Evolutionary conservation across 2,888 invertebrate genomes (phyloP), one percentile per base, ranked within the genome.

Genomic region (Dascillus cervinus): DNA sequence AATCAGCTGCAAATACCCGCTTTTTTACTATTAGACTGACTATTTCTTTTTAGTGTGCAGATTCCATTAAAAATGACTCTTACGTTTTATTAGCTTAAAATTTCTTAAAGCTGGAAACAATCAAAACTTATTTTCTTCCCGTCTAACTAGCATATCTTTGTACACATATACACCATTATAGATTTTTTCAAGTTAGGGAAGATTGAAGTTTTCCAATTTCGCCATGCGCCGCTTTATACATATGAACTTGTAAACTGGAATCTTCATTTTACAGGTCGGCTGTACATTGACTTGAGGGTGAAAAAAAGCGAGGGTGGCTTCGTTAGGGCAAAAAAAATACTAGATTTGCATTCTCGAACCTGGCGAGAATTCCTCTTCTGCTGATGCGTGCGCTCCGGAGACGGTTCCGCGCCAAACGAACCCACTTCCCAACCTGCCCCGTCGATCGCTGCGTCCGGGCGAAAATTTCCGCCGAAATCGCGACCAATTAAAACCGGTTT

Each of bases 241-340:
- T 35, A 32, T 39, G 37, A 48, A 52, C 46, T 48, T 53, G 46
- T 44, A 49, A 51, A 46, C 38, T 39, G 34, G 37, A 45, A 31
- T 27, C 41, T 44, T 35, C 41, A 44, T 40, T 52, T 44, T 41
- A 31, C 47, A 51, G 61, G 55, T 34, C 56, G 42, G 43, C 55
- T 55, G 47, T 49, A 51, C 55, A 55, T 58, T 58, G 61, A 59
- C 60, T 61, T 58, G 62, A 58, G 62, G 63, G 62, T 59, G 60
- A 61, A 63, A 62, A 61, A 62, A 60, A 60, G 60, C 62, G 62
- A 63, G 64, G 64, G 64, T 64, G 59, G 56, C 62, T 62, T 63
- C 62, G 64, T 62, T 64, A 62, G 62, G 63, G 62, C 58, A 60
- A 62, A 62, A n/a, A 60, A 64, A 64, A 63, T 59, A 62, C 60